These are phyloP conservation scores for Drosophila silvestris DNA, from an alignment of 2,888 invertebrate genomes.

Conservation along the genomic window DNA sequence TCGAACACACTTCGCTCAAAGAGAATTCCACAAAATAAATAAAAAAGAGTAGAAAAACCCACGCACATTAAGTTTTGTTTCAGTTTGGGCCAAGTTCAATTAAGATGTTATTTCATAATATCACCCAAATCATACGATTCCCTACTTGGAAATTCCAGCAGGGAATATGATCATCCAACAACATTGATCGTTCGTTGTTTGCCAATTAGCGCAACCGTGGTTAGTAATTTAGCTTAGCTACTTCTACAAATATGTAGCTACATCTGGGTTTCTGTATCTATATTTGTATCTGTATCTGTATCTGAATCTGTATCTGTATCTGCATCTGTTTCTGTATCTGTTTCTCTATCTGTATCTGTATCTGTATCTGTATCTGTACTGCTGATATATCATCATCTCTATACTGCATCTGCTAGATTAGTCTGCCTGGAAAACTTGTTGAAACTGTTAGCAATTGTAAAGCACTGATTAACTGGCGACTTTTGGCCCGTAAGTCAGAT, in stretches of 20 bases:
- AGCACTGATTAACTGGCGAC: conserved; percentile 66
- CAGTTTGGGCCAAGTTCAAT: conserved; percentile 32
- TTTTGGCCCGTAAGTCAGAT: conserved; percentile 16
- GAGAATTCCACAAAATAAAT: background rate
- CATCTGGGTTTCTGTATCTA: conserved; percentile 1
- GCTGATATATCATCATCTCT: conserved; percentile 2
- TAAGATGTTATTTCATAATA: conserved; percentile 33
- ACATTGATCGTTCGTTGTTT: conserved; percentile 47
- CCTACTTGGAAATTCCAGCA: conserved; percentile 16
- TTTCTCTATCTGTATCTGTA: conserved; percentile 6
- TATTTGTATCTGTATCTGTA: conserved; percentile 11
- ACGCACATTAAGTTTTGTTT: conserved; percentile 24
- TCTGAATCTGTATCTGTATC: conserved; percentile 10
- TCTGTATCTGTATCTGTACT: conserved; percentile 11
- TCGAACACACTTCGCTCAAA: conserved; percentile 10
- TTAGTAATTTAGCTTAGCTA: conserved; percentile 56
- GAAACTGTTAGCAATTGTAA: conserved; percentile 54
- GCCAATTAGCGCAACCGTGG: conserved; percentile 64
- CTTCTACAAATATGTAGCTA: conserved; percentile 33
- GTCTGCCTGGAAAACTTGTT: conserved; percentile 35
- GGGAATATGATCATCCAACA: conserved; percentile 27
- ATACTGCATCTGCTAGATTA: conserved; percentile 4
- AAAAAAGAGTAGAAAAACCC: conserved; percentile 23
- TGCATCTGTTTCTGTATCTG: conserved; percentile 12
- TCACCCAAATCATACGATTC: conserved; percentile 26